Conservation (phyloP, 2,888 invertebrate genomes). For the Mythimna lalbum region DNA sequence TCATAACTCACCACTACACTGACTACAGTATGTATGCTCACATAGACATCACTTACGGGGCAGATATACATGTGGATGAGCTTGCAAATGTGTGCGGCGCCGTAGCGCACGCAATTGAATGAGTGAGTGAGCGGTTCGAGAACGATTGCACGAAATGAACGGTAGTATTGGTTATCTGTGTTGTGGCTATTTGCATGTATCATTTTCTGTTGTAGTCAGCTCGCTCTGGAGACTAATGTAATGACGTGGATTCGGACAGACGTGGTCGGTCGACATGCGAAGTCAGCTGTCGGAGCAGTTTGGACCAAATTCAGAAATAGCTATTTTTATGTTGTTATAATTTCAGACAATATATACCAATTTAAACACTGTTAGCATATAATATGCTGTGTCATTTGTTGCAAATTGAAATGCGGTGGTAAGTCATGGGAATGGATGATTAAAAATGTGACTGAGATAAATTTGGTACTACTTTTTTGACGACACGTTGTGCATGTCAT, state of each 20-base stretch:
- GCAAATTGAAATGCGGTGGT: too few relatives aligned
- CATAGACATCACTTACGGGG: slow-evolving; percentile 4
- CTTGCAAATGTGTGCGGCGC: slow-evolving; percentile 2
- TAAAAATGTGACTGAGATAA: too few relatives aligned
- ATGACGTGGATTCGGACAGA: slow-evolving; percentile 44
- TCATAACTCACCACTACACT: neutral
- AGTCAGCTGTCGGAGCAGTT: slow-evolving; percentile 40
- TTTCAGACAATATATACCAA: neutral
- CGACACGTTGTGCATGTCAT: too few relatives aligned
- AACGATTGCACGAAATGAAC: slow-evolving; percentile 50
- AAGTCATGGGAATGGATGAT: too few relatives aligned
- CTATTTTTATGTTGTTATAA: slow-evolving; percentile 7
- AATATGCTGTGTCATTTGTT: too few relatives aligned
- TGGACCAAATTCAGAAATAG: slow-evolving; percentile 20
- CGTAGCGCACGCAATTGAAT: slow-evolving; percentile 21
- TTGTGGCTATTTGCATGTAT: slow-evolving; percentile 76
- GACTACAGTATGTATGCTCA: slow-evolving; percentile 12
- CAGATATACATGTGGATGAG: neutral
- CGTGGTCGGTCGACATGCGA: slow-evolving; percentile 33
- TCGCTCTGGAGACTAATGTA: slow-evolving; percentile 51
- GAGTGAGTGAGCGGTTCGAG: slow-evolving; percentile 54
- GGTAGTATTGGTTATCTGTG: slow-evolving; percentile 54
- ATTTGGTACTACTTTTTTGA: too few relatives aligned
- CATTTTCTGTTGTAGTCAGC: slow-evolving; percentile 80
- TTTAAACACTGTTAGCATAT: too few relatives aligned